phyloP scores from a whole-genome alignment of 92 coral and sea anemone species.

The Anthopleura xanthogrammica region DNA sequence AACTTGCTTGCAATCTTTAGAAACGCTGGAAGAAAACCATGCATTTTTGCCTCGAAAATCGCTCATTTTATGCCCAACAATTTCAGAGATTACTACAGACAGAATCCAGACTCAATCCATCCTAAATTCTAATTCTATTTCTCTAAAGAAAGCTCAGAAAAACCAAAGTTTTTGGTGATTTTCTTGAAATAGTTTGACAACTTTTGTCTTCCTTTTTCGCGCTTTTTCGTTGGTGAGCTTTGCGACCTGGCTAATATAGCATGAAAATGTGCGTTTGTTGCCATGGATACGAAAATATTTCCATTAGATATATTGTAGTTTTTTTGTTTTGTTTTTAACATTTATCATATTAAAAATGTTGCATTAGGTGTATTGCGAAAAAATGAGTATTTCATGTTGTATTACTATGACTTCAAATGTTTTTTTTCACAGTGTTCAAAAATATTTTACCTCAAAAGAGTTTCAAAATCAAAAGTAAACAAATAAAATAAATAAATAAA shows the following conservation, averaged over 20 bases:
- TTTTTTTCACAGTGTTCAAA: too few species aligned
- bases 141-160: neutral
- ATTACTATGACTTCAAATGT: too few species aligned
- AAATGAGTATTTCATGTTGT: too few species aligned
- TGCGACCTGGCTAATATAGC: neutral
- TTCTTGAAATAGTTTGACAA: neutral
- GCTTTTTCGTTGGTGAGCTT: neutral
- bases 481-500: too few species aligned
- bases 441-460: too few species aligned
- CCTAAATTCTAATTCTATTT: neutral
- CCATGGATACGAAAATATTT: neutral
- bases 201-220: neutral
- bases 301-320: neutral
- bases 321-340: neutral
- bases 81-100: neutral
- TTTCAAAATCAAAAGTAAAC: too few species aligned
- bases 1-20: slow-evolving; percentile 15
- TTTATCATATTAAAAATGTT: neutral
- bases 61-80: neutral
- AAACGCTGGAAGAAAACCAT: slow-evolving; percentile 23
- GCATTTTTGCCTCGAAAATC: slow-evolving; percentile 11
- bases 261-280: neutral
- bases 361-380: too few species aligned
- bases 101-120: neutral
- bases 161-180: neutral